Percentiles rank a stretch among this genome's conserved stretches.
Evolutionary conservation across 1,140 invertebrate species (phyloP).

Genomic region (Mercenaria mercenaria): DNA sequence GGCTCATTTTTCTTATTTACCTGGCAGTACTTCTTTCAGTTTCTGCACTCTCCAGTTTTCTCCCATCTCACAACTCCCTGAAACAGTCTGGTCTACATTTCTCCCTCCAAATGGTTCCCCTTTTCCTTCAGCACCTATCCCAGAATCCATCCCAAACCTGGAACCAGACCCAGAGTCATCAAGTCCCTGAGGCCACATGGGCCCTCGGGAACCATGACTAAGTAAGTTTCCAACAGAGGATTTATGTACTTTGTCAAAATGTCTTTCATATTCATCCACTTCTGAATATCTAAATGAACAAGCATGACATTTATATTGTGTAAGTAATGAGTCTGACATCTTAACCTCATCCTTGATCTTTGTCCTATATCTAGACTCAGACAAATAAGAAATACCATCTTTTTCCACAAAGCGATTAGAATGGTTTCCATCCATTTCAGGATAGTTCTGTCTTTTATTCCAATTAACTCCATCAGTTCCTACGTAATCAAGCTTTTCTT

Average conservation of each 20-base stretch:
- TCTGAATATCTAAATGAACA: conserved; percentile 71
- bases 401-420: background rate
- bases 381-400: background rate
- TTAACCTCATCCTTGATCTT: background rate
- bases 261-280: conserved; percentile 64
- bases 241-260: conserved; percentile 56
- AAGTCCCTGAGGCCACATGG: background rate
- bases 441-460: background rate
- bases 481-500: background rate
- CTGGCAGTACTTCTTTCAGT: conserved; percentile 77
- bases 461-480: background rate
- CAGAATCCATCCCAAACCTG: background rate
- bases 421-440: background rate
- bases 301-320: conserved; percentile 43
- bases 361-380: background rate
- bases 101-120: background rate
- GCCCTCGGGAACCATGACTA: background rate
- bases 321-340: background rate
- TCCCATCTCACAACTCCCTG: conserved; percentile 60
- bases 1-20: too few species aligned
- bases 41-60: conserved; percentile 80
- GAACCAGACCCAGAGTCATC: background rate
- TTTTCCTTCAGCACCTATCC: conserved; percentile 47
- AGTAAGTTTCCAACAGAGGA: background rate
- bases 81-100: background rate